Percentiles rank a stretch among this genome's conserved stretches.
phyloP scores from a whole-genome alignment of 2,888 invertebrate species.

The Pandemis cinnamomeana region DNA sequence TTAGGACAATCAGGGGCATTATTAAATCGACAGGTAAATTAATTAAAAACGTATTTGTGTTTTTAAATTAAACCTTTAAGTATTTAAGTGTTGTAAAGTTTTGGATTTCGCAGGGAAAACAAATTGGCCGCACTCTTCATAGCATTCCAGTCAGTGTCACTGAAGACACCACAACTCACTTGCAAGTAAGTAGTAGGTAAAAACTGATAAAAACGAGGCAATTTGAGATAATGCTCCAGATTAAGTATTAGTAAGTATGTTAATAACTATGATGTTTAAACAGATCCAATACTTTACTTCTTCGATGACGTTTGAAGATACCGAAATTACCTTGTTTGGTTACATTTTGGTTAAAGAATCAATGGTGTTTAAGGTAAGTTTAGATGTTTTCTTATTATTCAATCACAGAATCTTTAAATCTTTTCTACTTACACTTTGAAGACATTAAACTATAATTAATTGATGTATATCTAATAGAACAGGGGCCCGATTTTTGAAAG shows the following conservation, averaged over 20 bases:
- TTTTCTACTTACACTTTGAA: no score
- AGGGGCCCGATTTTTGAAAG: no score
- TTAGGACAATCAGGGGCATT: constrained; percentile 23
- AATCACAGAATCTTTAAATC: no score
- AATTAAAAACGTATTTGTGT: neutral
- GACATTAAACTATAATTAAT: no score
- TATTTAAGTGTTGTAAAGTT: neutral
- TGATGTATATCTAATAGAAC: no score
- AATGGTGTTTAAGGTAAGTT: constrained; percentile 42
- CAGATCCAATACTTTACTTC: constrained; percentile 75
- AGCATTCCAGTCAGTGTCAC: neutral
- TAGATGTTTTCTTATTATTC: no score
- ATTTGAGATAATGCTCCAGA: no score
- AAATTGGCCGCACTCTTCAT: constrained; percentile 1
- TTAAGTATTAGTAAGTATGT: no score
- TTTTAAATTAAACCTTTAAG: neutral
- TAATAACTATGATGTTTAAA: constrained; percentile 31
- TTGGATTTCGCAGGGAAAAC: neutral
- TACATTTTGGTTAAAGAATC: constrained; percentile 68
- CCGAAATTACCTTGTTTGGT: constrained; percentile 65
- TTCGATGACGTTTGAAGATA: constrained; percentile 60
- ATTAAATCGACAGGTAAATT: constrained; percentile 27
- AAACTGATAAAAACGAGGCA: neutral
- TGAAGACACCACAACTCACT: neutral
- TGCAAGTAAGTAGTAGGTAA: neutral